Evolutionary conservation across 2,113 vertebrate genomes (phyloP), one percentile per base, ranked within the genome.

Genomic region (Procapra przewalskii): DNA sequence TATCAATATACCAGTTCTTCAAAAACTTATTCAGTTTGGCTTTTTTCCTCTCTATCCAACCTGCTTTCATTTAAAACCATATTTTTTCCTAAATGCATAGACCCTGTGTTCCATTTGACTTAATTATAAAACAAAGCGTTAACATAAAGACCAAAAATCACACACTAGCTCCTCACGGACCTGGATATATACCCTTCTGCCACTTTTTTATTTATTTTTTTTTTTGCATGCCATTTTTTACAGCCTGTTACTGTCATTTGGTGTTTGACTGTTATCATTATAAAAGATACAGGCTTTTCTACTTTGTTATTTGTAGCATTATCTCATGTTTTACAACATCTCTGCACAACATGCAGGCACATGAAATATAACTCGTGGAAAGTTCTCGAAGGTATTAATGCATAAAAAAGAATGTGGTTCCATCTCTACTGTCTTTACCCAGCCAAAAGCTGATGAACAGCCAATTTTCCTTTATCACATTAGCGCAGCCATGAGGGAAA

Each of bases 391-490:
- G 98, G 99, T 98, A 99, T 99, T 99, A 99, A 99, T 98, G 99
- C 99, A 98, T 99, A 99, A 99, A 99, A 99, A 99, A 99, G 98
- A 99, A 98, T 98, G 98, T 98, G 98, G 98, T 98, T 98, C 98
- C 98, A 99, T 98, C 98, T 99, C 98, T 98, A 99, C 99, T 99
- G 99, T 99, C 99, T 99, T 98, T 99, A 98, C 98, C 98, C 98
- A 99, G 98, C 99, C 99, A 99, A 99, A 99, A 99, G 99, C 99
- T 99, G 99, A 99, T 99, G 99, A 99, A 99, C 99, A 99, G 99
- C 99, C 99, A 99, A 99, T 99, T 99, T 99, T 99, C 99, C 99
- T 99, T 99, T 99, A 99, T 99, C 99, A 99, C 99, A 99, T 99
- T 99, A 99, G 99, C 99, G 99, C 99, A 99, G 99, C 99, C 99